A percentile compares a stretch with the other conserved stretches of the same genome.
These are phyloP conservation scores for Anolis sagrei DNA, from an alignment of 2,113 vertebrate genomes.

Conservation along the genomic window DNA sequence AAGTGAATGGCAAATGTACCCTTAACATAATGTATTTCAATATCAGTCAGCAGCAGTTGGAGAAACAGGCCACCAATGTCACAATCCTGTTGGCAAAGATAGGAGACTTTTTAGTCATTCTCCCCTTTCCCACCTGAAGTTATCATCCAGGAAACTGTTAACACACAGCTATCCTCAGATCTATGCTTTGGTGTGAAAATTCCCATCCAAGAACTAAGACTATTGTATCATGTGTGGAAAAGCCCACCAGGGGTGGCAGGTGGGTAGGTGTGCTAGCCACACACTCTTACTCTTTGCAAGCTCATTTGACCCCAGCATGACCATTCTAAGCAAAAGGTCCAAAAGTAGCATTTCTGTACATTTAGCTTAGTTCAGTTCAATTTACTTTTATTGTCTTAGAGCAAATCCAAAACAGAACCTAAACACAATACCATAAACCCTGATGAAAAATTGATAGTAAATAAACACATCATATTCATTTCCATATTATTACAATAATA, in stretches of 20 bases:
- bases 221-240: not conserved
- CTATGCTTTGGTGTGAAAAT: not conserved
- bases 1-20: no score
- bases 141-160: not conserved
- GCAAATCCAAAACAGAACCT: no score
- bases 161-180: not conserved
- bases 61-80: not conserved
- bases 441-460: no score
- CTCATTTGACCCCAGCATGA: not conserved
- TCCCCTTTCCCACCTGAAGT: not conserved
- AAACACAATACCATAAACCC: no score
- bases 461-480: no score
- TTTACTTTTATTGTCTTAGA: no score
- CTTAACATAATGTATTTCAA: no score
- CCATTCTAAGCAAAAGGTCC: not conserved
- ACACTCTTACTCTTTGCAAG: not conserved
- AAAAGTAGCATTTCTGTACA: no score
- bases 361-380: no score
- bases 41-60: not conserved
- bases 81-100: not conserved
- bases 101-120: not conserved
- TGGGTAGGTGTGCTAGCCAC: not conserved
- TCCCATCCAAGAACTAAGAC: not conserved
- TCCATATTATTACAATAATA: no score
- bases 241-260: not conserved